phyloP scores from a whole-genome alignment of 2,113 vertebrate genomes.

The Hemiprocne comata region DNA sequence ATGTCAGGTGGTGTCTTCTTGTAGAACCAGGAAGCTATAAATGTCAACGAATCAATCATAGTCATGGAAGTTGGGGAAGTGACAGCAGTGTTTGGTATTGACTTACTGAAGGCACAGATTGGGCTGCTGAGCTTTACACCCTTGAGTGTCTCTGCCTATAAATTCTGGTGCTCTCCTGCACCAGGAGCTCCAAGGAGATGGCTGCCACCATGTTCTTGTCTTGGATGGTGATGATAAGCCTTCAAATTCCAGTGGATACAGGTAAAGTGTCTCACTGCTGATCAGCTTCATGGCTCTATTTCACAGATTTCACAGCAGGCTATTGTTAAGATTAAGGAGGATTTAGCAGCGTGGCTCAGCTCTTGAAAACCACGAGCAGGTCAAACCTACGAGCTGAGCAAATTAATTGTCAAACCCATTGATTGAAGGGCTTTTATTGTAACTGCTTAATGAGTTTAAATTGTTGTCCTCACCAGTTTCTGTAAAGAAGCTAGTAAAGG shows the following conservation, averaged over 20 bases:
- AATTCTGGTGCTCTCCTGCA: not conserved
- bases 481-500: not conserved
- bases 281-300: not conserved
- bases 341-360: not conserved
- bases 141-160: not conserved
- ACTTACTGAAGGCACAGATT: not conserved
- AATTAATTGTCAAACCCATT: not conserved
- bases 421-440: not conserved
- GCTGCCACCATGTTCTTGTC: not conserved
- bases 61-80: not conserved
- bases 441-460: not conserved
- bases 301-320: not conserved
- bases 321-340: not conserved
- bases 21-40: not conserved
- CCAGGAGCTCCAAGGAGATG: not conserved
- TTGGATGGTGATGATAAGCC: slow-evolving; percentile 20
- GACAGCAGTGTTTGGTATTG: not conserved
- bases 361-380: not conserved
- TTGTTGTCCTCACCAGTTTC: not conserved
- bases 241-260: not conserved
- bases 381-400: not conserved
- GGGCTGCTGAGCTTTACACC: not conserved
- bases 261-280: slow-evolving; percentile 11
- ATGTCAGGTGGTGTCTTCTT: not conserved
- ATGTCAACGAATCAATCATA: not conserved